These are phyloP conservation scores for Hemiprocne comata DNA, from an alignment of 2,113 vertebrate species.

Conservation along the genomic window DNA sequence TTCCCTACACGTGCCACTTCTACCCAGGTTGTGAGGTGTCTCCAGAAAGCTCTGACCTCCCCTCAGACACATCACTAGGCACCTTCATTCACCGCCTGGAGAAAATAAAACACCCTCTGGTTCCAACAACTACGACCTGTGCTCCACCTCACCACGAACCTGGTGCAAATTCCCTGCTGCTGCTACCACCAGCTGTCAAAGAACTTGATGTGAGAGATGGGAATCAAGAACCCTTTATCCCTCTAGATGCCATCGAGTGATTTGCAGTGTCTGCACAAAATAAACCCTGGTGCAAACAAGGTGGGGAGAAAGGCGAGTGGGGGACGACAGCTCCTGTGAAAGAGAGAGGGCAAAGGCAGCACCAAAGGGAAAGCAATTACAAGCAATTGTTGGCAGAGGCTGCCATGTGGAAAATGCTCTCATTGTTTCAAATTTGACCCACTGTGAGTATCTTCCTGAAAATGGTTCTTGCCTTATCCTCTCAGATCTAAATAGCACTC, in stretches of 20 bases:
- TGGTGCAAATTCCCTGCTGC: background rate
- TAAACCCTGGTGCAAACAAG: background rate
- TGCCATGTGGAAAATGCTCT: slow-evolving; percentile 41
- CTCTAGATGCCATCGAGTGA: background rate
- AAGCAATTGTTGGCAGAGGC: slow-evolving; percentile 62
- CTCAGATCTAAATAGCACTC: slow-evolving; percentile 7
- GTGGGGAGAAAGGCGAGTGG: background rate
- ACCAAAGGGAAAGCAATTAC: slow-evolving; percentile 39
- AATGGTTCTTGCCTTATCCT: slow-evolving; percentile 46
- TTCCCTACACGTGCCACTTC: rapidly evolving
- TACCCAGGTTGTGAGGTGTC: too few relatives aligned
- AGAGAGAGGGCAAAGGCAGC: slow-evolving; percentile 11
- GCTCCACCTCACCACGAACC: background rate
- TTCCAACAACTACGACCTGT: background rate
- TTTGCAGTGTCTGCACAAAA: background rate
- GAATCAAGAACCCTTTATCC: slow-evolving; percentile 47
- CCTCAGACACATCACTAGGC: background rate
- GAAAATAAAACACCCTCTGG: background rate
- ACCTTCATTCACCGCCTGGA: background rate
- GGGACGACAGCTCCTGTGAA: background rate
- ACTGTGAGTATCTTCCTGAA: slow-evolving; percentile 30
- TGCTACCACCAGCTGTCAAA: slow-evolving; percentile 36
- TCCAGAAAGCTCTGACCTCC: background rate
- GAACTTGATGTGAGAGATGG: background rate
- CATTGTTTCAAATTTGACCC: slow-evolving; percentile 62